phyloP scores from a whole-genome alignment of 2,888 invertebrate species.

The Oscheius sp. region DNA sequence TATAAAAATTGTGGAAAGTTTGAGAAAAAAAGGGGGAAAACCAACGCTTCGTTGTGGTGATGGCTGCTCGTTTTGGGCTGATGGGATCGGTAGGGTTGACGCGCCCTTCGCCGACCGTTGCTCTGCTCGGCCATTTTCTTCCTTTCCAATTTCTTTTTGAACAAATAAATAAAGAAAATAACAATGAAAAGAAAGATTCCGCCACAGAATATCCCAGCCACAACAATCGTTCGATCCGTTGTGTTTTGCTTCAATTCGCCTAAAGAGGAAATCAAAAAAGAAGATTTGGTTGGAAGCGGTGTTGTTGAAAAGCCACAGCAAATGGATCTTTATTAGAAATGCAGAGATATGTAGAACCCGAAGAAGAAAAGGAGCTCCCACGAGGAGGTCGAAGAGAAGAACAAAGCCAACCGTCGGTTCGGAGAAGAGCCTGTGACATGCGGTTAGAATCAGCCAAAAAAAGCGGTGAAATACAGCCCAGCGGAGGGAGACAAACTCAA shows the following conservation, averaged over 20 bases:
- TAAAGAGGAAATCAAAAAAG: constrained; percentile 33
- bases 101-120: constrained; percentile 31
- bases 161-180: constrained; percentile 62
- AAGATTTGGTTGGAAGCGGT: no score
- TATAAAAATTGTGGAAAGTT: no score
- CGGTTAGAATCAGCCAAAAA: constrained; percentile 24
- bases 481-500: neutral
- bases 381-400: constrained; percentile 11
- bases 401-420: constrained; percentile 10
- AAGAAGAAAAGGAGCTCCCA: neutral
- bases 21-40: neutral
- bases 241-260: constrained; percentile 59
- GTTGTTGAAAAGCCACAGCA: constrained; percentile 3
- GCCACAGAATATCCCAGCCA: constrained; percentile 64
- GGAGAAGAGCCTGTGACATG: constrained; percentile 22
- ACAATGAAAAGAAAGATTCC: constrained; percentile 65
- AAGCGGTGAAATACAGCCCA: neutral
- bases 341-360: constrained; percentile 5
- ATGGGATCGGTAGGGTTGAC: constrained; percentile 50
- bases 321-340: constrained; percentile 15
- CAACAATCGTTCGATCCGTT: constrained; percentile 60
- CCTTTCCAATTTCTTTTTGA: constrained; percentile 65
- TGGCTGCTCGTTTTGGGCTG: constrained; percentile 31
- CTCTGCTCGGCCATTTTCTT: constrained; percentile 52
- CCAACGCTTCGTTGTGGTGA: constrained; percentile 26